Conservation (phyloP, 2,888 invertebrate species). For the Lithophane leautieri region DNA sequence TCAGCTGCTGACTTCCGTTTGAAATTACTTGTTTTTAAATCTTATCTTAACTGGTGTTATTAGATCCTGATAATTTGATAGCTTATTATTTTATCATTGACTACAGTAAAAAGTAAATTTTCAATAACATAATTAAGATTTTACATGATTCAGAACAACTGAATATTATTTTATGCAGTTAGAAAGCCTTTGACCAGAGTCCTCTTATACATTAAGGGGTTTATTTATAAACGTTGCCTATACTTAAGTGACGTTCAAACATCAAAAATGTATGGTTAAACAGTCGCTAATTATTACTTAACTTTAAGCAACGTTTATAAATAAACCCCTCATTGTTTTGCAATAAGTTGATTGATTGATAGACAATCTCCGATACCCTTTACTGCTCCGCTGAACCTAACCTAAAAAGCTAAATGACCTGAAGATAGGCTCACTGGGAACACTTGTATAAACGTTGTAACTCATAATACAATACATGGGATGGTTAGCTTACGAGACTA, state of each 20-base stretch:
- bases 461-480: conserved; percentile 65
- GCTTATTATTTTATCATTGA: background rate
- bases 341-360: conserved; percentile 21
- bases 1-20: background rate
- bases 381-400: conserved; percentile 40
- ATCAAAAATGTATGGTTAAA: too few relatives aligned
- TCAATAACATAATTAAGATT: background rate
- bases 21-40: background rate
- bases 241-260: too few relatives aligned
- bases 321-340: background rate
- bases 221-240: too few relatives aligned
- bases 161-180: background rate
- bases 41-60: background rate
- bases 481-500: conserved; percentile 26
- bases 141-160: too few relatives aligned
- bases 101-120: background rate
- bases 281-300: too few relatives aligned
- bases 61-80: background rate
- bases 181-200: background rate
- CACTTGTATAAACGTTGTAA: conserved; percentile 36
- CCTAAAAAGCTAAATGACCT: conserved; percentile 54
- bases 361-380: conserved; percentile 14
- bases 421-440: conserved; percentile 40
- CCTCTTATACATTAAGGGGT: background rate
- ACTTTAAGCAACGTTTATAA: too few relatives aligned